Base-by-base conservation (phyloP, 2,888 invertebrate genomes). In the Eristalis intricaria region DNA sequence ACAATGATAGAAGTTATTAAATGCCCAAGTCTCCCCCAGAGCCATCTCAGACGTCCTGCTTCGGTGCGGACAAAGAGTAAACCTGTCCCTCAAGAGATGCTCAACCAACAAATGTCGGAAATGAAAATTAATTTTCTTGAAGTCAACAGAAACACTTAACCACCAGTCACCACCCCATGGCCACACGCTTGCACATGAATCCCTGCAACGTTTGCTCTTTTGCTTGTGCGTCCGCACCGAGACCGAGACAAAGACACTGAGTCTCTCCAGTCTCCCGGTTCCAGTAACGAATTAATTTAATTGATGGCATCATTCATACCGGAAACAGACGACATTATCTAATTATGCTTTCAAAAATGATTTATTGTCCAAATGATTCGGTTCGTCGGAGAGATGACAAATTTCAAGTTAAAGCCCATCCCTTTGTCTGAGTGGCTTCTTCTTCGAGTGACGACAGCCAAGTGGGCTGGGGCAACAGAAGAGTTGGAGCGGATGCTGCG, bases 321-420 rank as follows among this genome's bases (percentile, higher is more conserved):
- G 87, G 87, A 87, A 84, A 84, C 87, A 89, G 88, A 88, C 89
- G 90, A 89, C 89, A 88, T 89, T 89, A 89, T 89, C 89, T 90
- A 90, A 90, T 90, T 90, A 90, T 88, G 89, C 88, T 84, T 80
- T 87, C 87, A 87, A 73, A 84, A 87, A 79, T 84, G 87, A 87
- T 87, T 87, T 87, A 87, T 87, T 84, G 87, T 84, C 73, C 84
- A 76, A 79, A 75, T 73, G 75, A 84, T 66, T 78, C 50, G 58
- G 79, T 71, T 78, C 68, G 79, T 86, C 83, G 22, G 82, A 70
- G 71, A 66, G 66, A 71, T 70, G 82, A 81, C 75, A 75, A 68
- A 75, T 79, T 78, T 75, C 78, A 75, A 71, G 65, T 71, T 82
- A 63, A 69, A 75, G 58, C 43, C 65, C 22, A 13, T 29, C 66